Evolutionary conservation across 2,888 invertebrate genomes (phyloP).

Genomic region (Andrena minutula): DNA sequence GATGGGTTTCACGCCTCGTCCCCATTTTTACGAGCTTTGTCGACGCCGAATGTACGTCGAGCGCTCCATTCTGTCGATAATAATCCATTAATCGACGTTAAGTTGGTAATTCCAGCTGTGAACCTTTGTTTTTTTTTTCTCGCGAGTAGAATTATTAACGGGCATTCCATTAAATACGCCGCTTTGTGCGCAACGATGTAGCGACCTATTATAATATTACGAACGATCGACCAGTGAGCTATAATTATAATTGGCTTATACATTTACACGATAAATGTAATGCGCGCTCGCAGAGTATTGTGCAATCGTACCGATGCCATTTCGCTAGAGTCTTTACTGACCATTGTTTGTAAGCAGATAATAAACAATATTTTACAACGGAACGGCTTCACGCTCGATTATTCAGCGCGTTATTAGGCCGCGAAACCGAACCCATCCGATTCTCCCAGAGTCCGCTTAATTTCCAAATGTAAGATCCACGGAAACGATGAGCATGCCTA

Average conservation of each 20-base stretch:
- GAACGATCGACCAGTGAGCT: slow-evolving; percentile 63
- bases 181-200: slow-evolving; percentile 50
- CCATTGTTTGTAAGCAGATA: slow-evolving; percentile 74
- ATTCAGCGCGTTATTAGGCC: slow-evolving; percentile 23
- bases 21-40: slow-evolving; percentile 8
- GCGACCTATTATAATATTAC: slow-evolving; percentile 63
- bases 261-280: slow-evolving; percentile 73
- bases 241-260: slow-evolving; percentile 67
- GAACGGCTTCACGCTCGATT: slow-evolving; percentile 40
- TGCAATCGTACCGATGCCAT: slow-evolving; percentile 60
- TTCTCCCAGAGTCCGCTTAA: no score
- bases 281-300: slow-evolving; percentile 61
- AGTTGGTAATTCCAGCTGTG: slow-evolving; percentile 35
- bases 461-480: no score
- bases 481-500: no score
- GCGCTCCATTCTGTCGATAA: slow-evolving; percentile 16
- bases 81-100: slow-evolving; percentile 40
- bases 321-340: slow-evolving; percentile 66
- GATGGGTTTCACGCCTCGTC: not conserved
- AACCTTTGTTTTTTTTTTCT: slow-evolving; percentile 31
- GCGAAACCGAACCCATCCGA: no score
- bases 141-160: slow-evolving; percentile 47
- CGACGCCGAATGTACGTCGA: slow-evolving; percentile 9
- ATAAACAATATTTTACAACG: slow-evolving; percentile 71
- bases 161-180: slow-evolving; percentile 38